Evolutionary conservation across 2,113 vertebrate species (phyloP).

Genomic region (Poeciliopsis occidentalis): DNA sequence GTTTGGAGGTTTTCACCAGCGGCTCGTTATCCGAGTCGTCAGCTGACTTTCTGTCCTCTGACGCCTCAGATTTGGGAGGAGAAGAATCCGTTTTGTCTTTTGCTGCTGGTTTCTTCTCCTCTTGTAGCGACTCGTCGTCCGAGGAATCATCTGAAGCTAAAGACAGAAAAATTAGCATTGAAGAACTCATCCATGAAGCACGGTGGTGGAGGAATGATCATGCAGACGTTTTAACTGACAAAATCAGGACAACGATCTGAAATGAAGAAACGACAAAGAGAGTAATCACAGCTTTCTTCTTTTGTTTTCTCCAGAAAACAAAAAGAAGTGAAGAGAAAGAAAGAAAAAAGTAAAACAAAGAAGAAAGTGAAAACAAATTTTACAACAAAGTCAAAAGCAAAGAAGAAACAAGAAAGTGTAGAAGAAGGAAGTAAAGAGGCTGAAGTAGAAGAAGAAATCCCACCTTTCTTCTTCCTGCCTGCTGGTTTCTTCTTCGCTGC

Average conservation of each 20-base stretch:
- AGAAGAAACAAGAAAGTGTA: too few relatives aligned
- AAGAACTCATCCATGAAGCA: neutral
- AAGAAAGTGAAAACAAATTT: too few relatives aligned
- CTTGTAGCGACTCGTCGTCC: constrained; percentile 51
- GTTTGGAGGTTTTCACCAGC: constrained; percentile 36
- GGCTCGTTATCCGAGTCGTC: constrained; percentile 54
- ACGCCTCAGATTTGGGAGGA: constrained; percentile 25
- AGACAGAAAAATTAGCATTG: neutral
- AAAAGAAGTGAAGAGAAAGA: too few relatives aligned
- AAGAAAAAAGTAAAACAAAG: too few relatives aligned
- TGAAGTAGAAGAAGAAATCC: neutral
- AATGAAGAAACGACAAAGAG: too few relatives aligned
- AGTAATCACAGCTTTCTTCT: too few relatives aligned
- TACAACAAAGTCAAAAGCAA: too few relatives aligned
- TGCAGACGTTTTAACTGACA: too few relatives aligned
- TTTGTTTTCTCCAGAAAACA: too few relatives aligned
- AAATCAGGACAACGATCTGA: too few relatives aligned
- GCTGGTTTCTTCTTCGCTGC: constrained; percentile 26
- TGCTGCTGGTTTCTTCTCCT: constrained; percentile 26
- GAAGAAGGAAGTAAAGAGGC: too few relatives aligned
- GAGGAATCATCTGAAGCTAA: constrained; percentile 21
- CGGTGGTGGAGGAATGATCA: too few relatives aligned
- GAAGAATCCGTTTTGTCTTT: constrained; percentile 27
- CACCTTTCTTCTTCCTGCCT: constrained; percentile 42
- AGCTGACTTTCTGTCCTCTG: constrained; percentile 47